Evolutionary conservation across 2,888 invertebrate species (phyloP), one percentile per base, ranked within the genome.

Genomic region (Cenopis cana): DNA sequence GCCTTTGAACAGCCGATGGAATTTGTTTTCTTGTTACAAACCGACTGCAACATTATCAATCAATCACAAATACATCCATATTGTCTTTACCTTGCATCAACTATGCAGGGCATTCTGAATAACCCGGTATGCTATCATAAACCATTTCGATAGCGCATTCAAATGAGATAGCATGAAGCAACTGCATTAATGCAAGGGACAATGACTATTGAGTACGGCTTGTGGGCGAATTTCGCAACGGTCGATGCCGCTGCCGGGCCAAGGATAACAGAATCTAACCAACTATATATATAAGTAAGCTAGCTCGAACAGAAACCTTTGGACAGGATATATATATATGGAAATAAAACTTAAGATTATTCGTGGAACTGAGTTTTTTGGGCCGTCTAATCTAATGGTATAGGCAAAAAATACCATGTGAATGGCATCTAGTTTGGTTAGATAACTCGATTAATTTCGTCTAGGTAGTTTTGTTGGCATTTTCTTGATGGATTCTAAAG

Each of bases 221-320:
- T 78, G 82, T 85, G 83, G 86, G 84, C 86, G 82, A 83, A 82
- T 92, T 90, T 89, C 86, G 85, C 85, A 91, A 91, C 79, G 79
- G 78, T 79, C 84, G 84, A 85, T 87, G 90, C 90, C 88, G 78
- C 81, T 87, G 83, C 81, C 81, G 86, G 90, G 89, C 89, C 90
- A 89, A 90, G 90, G 89, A 87, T 88, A 87, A 86, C 83, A 84
- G 87, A 88, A 88, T 88, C 85, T 82, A 20, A 41, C 46, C 14
- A 55, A 20, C 49, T 56, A 56, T 18, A 55, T 29, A 46, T 18
- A 65, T 29, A 64, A 64, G 36, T 20, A 12, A 38, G 18, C 18
- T 18, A 8, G 12, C 3, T 14, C 1, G 14, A 8, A 14, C 55
- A 8, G 55, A 52, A 18, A 36, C 62, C 12, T 52, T 54, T n/a